Evolutionary conservation across 35 echinoderm and acorn worm genomes (phyloP), one percentile per base, ranked within the genome.

Genomic region (Lytechinus pictus): DNA sequence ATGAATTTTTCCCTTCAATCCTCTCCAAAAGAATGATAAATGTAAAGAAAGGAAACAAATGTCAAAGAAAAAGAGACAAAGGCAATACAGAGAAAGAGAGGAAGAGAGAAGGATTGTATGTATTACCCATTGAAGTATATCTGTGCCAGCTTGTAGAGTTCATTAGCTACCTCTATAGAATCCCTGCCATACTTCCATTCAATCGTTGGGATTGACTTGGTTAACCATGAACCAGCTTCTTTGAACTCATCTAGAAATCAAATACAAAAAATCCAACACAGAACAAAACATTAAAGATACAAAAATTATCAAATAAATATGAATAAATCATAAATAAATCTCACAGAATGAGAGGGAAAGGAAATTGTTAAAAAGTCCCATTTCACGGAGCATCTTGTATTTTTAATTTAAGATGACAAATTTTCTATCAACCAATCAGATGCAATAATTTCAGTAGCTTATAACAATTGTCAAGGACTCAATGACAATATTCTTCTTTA

Each of bases 71-170:
- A 24, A 79, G 66, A n/a, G 66, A 79, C 19, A 24, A 24, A 79
- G 33, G 33, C 33, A 44, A 44, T 44, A 44, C 0, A n/a, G 19
- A 24, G 19, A 79, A 5, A 79, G 0, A 79, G 1, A 79, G 66
- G n/a, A 14, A n/a, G 19, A 79, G 19, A 79, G 19, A 79, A 5
- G n/a, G 21, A 79, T 16, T 21, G 61, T 21, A 21, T 4, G 3
- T 21, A 97, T 96, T 95, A 99, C 98, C 97, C 97, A 96, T 99
- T 99, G 93, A 99, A 99, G 14, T 96, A 79, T 94, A 99, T 96
- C 89, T 97, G 98, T 12, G 98, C 96, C 24, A 99, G 61, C 95
- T 99, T 99, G 51, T 95, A 96, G 0, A 99, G 96, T 79, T 99
- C 98, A 94, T 96, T 86, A 9, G 97, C 98, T 19, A 97, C 28